These are phyloP conservation scores for Thripadectes ignobilis DNA, from an alignment of 2,797 vertebrate species.

Conservation along the genomic window DNA sequence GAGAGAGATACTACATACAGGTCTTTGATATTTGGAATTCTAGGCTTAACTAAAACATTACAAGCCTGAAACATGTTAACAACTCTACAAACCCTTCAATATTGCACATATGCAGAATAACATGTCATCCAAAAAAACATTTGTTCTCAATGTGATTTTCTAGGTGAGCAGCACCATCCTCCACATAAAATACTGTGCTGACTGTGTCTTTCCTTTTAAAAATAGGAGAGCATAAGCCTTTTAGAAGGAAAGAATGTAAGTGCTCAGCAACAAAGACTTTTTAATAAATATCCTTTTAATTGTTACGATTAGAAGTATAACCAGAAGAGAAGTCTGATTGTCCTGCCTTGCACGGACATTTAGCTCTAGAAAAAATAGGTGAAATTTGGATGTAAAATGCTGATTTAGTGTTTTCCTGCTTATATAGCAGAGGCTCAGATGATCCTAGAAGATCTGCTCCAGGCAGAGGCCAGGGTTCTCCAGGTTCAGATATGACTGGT, in stretches of 20 bases:
- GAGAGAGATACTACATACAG: not conserved
- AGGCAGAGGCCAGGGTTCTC: not conserved
- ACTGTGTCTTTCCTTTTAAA: not conserved
- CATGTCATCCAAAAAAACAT: not conserved
- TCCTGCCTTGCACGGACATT: not conserved
- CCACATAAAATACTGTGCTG: not conserved
- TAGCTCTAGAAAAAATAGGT: not conserved
- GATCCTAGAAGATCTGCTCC: not conserved
- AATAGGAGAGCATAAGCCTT: not conserved
- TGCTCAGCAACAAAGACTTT: not conserved
- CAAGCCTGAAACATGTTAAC: not conserved
- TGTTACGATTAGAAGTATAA: not conserved
- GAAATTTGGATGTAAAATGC: not conserved
- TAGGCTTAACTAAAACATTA: not conserved
- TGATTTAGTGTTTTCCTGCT: not conserved
- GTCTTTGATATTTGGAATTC: rapidly evolving
- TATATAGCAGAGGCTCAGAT: not conserved
- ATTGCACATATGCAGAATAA: not conserved
- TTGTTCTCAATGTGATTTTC: not conserved
- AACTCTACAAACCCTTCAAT: not conserved
- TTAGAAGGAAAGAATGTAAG: not conserved
- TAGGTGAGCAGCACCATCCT: not conserved
- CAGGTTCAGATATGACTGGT: not conserved
- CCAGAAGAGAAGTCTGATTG: not conserved
- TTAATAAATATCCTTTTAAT: not conserved